Percentiles rank a stretch among this genome's conserved stretches.
phyloP scores from a whole-genome alignment of 2,797 vertebrate genomes.

The Lagorchestes hirsutus region DNA sequence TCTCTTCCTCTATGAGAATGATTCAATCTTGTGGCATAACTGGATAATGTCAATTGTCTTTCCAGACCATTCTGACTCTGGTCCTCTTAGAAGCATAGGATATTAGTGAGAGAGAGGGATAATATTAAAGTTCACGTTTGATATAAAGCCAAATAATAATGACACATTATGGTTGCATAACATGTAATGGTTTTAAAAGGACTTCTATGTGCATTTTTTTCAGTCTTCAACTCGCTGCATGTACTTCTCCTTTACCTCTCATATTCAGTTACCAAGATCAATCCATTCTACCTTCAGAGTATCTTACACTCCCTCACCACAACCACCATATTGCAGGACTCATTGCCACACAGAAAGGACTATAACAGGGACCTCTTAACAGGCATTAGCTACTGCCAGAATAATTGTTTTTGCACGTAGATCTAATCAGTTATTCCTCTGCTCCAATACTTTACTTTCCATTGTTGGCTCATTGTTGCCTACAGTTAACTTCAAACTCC shows the following conservation, averaged over 20 bases:
- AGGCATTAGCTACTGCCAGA: not conserved
- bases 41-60: constrained; percentile 10
- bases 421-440: not conserved
- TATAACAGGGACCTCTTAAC: not conserved
- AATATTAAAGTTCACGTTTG: not conserved
- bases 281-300: fast-evolving
- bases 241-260: not conserved
- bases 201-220: not conserved
- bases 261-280: not conserved
- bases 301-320: not conserved
- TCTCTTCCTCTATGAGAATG: not conserved
- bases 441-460: not conserved
- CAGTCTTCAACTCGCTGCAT: not conserved
- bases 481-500: not conserved
- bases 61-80: constrained; percentile 44
- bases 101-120: not conserved
- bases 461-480: not conserved
- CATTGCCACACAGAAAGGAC: not conserved
- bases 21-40: constrained; percentile 57
- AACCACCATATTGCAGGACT: not conserved
- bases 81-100: not conserved
- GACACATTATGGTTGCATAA: not conserved
- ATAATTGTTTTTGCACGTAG: not conserved
- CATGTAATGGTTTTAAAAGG: not conserved
- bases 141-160: not conserved